A percentile compares a stretch with the other conserved stretches of the same genome.
These are phyloP conservation scores for Zoanthus gigantus DNA, from an alignment of 92 coral and sea anemone species.

Conservation along the genomic window DNA sequence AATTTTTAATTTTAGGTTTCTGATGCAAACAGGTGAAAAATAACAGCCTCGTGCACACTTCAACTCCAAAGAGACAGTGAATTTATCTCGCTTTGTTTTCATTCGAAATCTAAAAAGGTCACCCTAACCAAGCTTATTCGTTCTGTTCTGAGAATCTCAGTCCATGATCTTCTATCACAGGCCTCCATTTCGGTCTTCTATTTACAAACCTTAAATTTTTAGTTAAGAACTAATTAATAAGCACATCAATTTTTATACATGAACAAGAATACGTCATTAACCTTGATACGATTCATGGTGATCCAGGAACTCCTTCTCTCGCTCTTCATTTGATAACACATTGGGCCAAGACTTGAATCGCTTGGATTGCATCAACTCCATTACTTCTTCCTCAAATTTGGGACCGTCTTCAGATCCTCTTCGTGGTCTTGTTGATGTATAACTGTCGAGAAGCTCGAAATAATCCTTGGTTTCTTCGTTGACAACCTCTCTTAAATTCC, in stretches of 20 bases:
- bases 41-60: no score
- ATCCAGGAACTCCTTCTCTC: neutral
- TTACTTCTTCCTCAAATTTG: neutral
- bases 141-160: no score
- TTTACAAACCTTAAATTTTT: neutral
- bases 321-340: neutral
- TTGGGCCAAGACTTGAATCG: slow-evolving; percentile 30
- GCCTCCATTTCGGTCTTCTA: no score
- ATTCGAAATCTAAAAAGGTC: no score
- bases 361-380: neutral
- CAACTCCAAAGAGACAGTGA: no score
- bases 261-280: neutral
- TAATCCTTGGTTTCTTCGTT: neutral
- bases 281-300: neutral
- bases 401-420: slow-evolving; percentile 26
- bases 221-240: neutral
- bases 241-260: neutral
- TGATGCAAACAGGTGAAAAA: no score
- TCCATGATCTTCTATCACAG: no score
- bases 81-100: no score
- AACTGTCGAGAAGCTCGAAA: neutral
- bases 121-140: no score
- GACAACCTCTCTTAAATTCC: neutral
- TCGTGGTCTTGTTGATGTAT: neutral
- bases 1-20: no score